Evolutionary conservation across 1,140 invertebrate species (phyloP).

Genomic region (Neodiprion pinetum): DNA sequence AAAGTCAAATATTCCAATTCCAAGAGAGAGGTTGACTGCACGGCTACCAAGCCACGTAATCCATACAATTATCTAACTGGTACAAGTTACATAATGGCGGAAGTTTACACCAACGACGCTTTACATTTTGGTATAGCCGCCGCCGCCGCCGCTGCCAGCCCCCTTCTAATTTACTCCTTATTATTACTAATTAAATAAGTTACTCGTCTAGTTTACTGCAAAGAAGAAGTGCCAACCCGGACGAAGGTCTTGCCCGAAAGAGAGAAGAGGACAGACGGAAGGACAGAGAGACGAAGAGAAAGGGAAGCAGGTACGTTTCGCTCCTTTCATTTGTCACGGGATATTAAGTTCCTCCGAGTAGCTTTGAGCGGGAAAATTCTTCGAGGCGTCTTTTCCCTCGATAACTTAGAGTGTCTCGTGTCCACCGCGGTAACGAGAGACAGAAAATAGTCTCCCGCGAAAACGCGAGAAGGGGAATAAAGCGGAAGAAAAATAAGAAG

Average conservation of each 20-base stretch:
- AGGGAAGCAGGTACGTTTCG: not conserved
- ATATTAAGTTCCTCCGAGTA: not conserved
- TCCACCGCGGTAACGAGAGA: not conserved
- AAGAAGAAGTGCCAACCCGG: not conserved
- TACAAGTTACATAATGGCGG: conserved; percentile 1
- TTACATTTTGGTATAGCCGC: not conserved
- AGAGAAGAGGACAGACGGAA: not conserved
- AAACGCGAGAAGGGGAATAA: no score
- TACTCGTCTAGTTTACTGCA: not conserved
- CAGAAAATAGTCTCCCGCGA: not conserved
- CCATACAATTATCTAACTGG: conserved; percentile 7
- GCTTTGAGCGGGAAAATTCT: not conserved
- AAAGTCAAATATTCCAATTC: conserved; percentile 5
- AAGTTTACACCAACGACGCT: not conserved
- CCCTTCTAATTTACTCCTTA: conserved; percentile 3
- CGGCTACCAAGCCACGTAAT: not conserved
- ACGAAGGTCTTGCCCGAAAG: not conserved
- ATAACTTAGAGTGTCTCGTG: not conserved
- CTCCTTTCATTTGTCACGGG: conserved; percentile 6
- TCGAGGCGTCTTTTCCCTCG: not conserved
- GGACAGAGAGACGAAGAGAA: not conserved
- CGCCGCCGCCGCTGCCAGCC: not conserved
- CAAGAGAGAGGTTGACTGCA: not conserved
- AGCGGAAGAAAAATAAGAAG: no score
- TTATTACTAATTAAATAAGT: conserved; percentile 8